Evolutionary conservation across 2,113 vertebrate genomes (phyloP).

Genomic region (Empidonax traillii): DNA sequence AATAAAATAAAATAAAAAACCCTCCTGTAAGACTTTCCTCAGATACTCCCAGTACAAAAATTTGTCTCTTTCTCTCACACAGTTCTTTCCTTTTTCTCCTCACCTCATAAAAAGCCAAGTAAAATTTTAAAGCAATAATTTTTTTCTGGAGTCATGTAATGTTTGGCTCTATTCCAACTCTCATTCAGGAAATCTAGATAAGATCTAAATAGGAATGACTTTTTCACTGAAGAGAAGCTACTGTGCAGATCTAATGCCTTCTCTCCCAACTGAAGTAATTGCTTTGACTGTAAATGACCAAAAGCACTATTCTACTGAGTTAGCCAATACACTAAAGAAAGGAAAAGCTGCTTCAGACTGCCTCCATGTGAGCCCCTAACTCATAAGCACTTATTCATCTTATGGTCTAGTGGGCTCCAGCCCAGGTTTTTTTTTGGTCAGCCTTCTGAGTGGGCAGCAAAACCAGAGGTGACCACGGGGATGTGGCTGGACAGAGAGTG

Average conservation of each 20-base stretch:
- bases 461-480: background rate
- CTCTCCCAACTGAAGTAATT: background rate
- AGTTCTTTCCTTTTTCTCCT: background rate
- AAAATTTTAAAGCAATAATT: background rate
- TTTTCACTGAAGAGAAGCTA: conserved; percentile 43
- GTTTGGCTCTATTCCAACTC: background rate
- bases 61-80: background rate
- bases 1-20: background rate
- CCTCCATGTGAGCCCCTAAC: background rate
- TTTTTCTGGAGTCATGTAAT: conserved; percentile 26
- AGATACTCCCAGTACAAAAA: background rate
- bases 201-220: conserved; percentile 4
- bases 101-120: conserved; percentile 27
- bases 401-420: background rate
- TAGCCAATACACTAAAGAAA: background rate
- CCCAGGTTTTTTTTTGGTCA: background rate
- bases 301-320: background rate
- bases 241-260: background rate
- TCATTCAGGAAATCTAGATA: conserved; percentile 19
- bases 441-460: background rate
- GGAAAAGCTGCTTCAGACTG: background rate
- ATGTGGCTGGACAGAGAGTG: background rate
- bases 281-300: background rate
- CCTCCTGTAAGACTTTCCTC: background rate
- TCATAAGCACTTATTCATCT: background rate